phyloP scores from a whole-genome alignment of 2,888 invertebrate species.

The Globia sparganii region DNA sequence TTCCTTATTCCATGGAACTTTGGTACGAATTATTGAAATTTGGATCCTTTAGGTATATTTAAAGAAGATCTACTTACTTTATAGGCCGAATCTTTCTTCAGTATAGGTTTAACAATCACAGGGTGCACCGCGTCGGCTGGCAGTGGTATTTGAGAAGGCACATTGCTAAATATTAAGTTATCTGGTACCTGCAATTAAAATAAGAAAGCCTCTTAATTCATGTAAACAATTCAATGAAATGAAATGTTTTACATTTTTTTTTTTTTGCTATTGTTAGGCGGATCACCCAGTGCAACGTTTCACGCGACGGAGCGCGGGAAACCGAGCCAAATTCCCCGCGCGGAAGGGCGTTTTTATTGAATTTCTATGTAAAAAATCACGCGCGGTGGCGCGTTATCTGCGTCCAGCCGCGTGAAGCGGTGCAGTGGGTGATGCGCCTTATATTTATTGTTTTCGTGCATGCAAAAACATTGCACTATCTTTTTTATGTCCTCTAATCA shows the following conservation, averaged over 20 bases:
- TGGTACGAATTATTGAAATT: background rate
- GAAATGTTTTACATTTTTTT: background rate
- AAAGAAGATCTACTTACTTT: conserved; percentile 74
- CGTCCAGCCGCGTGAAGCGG: too few relatives aligned
- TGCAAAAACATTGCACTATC: too few relatives aligned
- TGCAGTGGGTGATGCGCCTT: too few relatives aligned
- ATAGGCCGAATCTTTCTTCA: conserved; percentile 93
- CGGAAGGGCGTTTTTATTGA: too few relatives aligned
- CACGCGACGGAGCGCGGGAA: too few relatives aligned
- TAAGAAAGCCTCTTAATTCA: background rate
- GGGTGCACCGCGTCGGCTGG: conserved; percentile 86
- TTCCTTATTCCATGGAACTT: background rate
- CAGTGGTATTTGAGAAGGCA: conserved; percentile 91
- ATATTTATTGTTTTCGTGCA: too few relatives aligned
- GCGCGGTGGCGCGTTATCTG: too few relatives aligned
- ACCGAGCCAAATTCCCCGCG: too few relatives aligned
- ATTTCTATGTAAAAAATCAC: too few relatives aligned
- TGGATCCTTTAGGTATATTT: background rate
- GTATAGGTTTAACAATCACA: conserved; percentile 91
- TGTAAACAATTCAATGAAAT: background rate
- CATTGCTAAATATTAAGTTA: conserved; percentile 84
- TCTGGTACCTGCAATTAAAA: conserved; percentile 86
- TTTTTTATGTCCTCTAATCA: conserved; percentile 36
- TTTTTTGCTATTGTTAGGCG: too few relatives aligned
- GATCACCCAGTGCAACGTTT: too few relatives aligned